A percentile compares a stretch with the other conserved stretches of the same genome.
These are phyloP conservation scores for Chaetorhynchus papuensis DNA, from an alignment of 2,113 vertebrate genomes.

Conservation along the genomic window DNA sequence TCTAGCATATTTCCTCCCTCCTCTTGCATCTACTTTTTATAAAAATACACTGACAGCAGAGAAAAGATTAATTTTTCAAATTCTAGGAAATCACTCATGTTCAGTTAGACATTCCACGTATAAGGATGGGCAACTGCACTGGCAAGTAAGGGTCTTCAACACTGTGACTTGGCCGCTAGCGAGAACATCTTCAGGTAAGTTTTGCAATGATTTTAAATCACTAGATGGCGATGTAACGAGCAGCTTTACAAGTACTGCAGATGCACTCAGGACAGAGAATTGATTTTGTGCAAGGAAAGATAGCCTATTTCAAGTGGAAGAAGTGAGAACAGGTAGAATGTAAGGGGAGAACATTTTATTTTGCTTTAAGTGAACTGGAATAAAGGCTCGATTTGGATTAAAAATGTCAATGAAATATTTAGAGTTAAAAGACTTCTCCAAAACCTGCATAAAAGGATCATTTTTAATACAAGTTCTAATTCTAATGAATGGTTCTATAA, in stretches of 20 bases:
- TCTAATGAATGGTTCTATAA: neutral
- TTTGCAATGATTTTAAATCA: neutral
- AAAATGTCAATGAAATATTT: neutral
- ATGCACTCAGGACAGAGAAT: neutral
- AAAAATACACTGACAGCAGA: neutral
- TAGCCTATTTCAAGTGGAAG: neutral
- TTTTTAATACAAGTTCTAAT: neutral
- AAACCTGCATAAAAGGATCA: neutral
- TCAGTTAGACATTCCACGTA: neutral
- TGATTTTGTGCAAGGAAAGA: neutral
- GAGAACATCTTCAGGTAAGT: neutral
- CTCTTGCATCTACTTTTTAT: neutral
- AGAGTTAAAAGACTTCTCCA: neutral
- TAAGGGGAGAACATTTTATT: neutral
- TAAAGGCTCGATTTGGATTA: neutral
- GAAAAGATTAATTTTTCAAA: neutral
- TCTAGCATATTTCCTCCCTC: neutral
- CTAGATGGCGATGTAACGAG: slow-evolving; percentile 9
- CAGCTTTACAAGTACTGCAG: neutral
- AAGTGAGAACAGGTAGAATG: neutral
- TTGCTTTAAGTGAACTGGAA: neutral
- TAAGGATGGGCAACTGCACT: neutral
- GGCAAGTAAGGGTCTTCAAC: neutral
- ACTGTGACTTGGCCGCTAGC: fast-evolving
- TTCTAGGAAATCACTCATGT: neutral